phyloP scores from a whole-genome alignment of 2,888 invertebrate species.

The Lepidochitona cinerea region DNA sequence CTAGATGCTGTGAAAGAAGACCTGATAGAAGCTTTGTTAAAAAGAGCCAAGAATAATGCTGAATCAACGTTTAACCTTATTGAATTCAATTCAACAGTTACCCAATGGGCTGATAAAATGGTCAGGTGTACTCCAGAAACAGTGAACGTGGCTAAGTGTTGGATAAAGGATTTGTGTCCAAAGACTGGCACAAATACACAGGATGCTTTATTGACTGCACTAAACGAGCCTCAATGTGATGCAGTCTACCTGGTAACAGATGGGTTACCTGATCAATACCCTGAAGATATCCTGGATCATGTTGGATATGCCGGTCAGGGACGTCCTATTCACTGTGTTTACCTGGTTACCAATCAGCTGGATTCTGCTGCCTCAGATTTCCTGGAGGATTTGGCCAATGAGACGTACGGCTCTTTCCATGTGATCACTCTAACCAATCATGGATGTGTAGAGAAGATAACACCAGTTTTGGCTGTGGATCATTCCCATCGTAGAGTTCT shows the following conservation, averaged over 20 bases:
- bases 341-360: conserved; percentile 56
- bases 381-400: conserved; percentile 64
- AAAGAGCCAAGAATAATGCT: conserved; percentile 47
- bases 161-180: conserved; percentile 62
- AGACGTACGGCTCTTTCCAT: conserved; percentile 68
- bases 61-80: conserved; percentile 65
- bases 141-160: conserved; percentile 63
- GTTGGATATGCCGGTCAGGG: conserved; percentile 50
- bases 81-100: conserved; percentile 68
- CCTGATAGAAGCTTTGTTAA: conserved; percentile 58
- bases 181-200: conserved; percentile 69
- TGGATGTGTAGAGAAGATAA: conserved; percentile 64
- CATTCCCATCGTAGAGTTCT: conserved; percentile 54
- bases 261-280: conserved; percentile 67
- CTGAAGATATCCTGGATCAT: conserved; percentile 64
- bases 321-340: conserved; percentile 67
- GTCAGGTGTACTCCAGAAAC: conserved; percentile 68
- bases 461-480: conserved; percentile 62
- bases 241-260: conserved; percentile 68
- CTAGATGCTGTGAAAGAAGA: conserved; percentile 68
- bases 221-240: conserved; percentile 60
- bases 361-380: conserved; percentile 62
- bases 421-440: conserved; percentile 59
- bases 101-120: conserved; percentile 69
- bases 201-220: conserved; percentile 64